Base-by-base conservation (phyloP, 2,113 vertebrate species). In the Panurus biarmicus region DNA sequence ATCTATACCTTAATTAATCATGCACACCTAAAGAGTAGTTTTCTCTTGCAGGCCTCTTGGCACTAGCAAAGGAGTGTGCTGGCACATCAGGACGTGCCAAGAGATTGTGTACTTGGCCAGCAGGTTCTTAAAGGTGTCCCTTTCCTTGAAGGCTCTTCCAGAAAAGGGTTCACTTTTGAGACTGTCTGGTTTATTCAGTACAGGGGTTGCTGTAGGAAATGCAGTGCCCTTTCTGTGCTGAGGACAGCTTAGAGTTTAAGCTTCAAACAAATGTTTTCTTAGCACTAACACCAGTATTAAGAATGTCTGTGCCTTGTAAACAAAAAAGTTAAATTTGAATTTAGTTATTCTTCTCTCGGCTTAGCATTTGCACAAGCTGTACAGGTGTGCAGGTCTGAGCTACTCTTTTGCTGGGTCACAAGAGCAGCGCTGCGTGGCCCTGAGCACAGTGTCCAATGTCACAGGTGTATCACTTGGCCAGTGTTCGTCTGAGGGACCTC, bases 391-490 rank as follows among this genome's bases (percentile, higher is more conserved):
- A 45, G 22, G 25, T 22, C 25, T 35, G 51, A 66, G 4, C 25
- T 38, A 2, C 23, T 28, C 7, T 35, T 10, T 5, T 14, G 11
- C 28, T 53, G 81, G 57, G 54, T 28, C 10, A 14, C 31, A 62
- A 13, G 5, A 36, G 75, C 35, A 18, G 23, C 1, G 4, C 5
- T 47, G 50, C 67, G 40, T 26, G 57, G 62, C 51, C 36, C 33
- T 79, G 28, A 88, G 71, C 78, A 36, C 19, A 17, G 54, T 76
- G 64, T 91, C 66, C 51, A 4, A 61, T 50, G 31, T 47, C 36
- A 42, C 80, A 98, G 98, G 98, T 98, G 14, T 98, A 98, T 90
- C 97, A 98, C 24, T 94, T 98, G 84, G 98, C 98, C 36, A 98
- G 98, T 1, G 96, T 98, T 57, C 98, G 98, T 2, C 97, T 98